A percentile compares a stretch with the other conserved stretches of the same genome.
Conservation (phyloP, 2,888 invertebrate genomes). For the Kryphioiulus occultus region DNA sequence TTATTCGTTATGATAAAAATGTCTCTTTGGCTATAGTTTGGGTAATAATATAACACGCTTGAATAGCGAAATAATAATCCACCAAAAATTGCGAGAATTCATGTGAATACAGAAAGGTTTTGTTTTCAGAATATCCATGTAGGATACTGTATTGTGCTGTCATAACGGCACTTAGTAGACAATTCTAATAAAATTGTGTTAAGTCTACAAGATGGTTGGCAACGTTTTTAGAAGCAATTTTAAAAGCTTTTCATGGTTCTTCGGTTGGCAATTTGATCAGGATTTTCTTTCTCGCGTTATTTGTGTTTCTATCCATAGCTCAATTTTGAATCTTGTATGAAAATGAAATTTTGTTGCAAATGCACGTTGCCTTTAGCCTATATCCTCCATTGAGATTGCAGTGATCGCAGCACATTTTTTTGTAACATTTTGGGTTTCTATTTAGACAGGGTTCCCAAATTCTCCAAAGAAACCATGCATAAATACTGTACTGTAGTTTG, state of each 20-base stretch:
- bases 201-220: not conserved
- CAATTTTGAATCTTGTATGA: not conserved
- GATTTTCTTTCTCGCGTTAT: not conserved
- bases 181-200: too few species aligned
- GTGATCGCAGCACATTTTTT: not conserved
- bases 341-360: not conserved
- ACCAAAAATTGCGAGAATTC: too few species aligned
- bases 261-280: not conserved
- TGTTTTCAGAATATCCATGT: too few species aligned
- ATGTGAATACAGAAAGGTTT: too few species aligned
- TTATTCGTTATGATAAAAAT: too few species aligned
- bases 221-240: not conserved
- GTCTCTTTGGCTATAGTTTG: too few species aligned
- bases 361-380: not conserved
- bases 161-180: too few species aligned
- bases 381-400: not conserved
- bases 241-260: constrained; percentile 5
- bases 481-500: too few species aligned
- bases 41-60: too few species aligned
- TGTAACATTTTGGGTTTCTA: not conserved
- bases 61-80: too few species aligned
- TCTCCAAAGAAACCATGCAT: not conserved
- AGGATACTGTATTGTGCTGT: too few species aligned
- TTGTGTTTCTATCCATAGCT: not conserved
- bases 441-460: not conserved